These are phyloP conservation scores for Oreochromis aureus DNA, from an alignment of 2,113 vertebrate genomes.

Conservation along the genomic window DNA sequence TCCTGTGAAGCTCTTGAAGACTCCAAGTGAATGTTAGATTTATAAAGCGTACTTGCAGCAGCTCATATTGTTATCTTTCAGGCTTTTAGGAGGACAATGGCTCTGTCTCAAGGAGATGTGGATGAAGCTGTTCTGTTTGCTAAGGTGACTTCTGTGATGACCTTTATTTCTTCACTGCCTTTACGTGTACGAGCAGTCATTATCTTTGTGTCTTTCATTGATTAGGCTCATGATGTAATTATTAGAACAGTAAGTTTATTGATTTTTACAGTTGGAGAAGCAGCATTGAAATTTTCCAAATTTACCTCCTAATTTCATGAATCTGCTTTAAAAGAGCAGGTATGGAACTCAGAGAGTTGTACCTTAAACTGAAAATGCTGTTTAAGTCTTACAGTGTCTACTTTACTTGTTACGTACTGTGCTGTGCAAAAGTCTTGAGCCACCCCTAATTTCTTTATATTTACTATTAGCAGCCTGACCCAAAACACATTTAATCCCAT, in stretches of 20 bases:
- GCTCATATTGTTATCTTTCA: slow-evolving; percentile 41
- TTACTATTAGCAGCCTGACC: neutral
- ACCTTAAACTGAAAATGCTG: neutral
- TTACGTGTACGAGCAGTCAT: neutral
- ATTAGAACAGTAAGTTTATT: neutral
- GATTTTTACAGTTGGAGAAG: neutral
- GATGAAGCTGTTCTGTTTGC: slow-evolving; percentile 92
- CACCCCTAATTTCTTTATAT: neutral
- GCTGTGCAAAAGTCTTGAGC: neutral
- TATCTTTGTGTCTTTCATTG: neutral
- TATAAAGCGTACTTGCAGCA: neutral
- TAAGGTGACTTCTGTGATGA: slow-evolving; percentile 73
- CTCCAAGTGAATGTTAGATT: neutral
- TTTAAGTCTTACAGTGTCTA: neutral
- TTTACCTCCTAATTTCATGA: neutral
- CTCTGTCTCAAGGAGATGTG: slow-evolving; percentile 77
- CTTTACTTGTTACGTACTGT: neutral
- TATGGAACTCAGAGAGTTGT: neutral
- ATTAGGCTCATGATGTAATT: neutral
- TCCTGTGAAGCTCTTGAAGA: neutral
- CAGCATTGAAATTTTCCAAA: fast-evolving
- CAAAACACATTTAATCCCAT: too few species aligned
- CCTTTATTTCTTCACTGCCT: neutral
- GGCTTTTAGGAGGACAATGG: slow-evolving; percentile 93
- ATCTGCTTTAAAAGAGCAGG: neutral